Percentiles rank a stretch among this genome's conserved stretches.
Evolutionary conservation across 2,797 vertebrate species (phyloP).

Genomic region (Garrulus glandarius): DNA sequence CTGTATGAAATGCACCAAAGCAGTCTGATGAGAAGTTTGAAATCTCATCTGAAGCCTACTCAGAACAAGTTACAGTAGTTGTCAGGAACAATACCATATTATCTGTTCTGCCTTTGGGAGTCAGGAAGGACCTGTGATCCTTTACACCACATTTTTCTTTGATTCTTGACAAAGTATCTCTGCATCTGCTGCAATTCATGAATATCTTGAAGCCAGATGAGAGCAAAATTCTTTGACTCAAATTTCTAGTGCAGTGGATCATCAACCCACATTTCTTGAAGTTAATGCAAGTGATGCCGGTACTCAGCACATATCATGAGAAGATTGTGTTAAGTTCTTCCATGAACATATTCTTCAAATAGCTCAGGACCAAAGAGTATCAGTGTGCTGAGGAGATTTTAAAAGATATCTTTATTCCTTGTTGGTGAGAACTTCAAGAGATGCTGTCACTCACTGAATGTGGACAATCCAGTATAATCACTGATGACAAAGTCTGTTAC

Average conservation of each 20-base stretch:
- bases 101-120: not conserved
- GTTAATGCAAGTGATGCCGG: not conserved
- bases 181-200: not conserved
- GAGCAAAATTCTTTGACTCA: not conserved
- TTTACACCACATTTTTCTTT: not conserved
- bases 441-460: not conserved
- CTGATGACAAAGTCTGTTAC: not conserved
- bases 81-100: not conserved
- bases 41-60: not conserved
- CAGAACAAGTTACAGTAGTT: not conserved
- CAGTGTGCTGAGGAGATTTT: not conserved
- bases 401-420: not conserved
- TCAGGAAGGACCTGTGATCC: not conserved
- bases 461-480: not conserved
- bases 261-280: not conserved
- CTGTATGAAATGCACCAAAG: not conserved
- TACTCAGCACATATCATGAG: not conserved
- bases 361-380: not conserved
- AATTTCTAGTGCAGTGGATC: not conserved
- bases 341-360: not conserved
- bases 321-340: not conserved
- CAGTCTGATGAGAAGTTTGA: not conserved
- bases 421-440: not conserved
- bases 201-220: not conserved
- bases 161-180: not conserved